Evolutionary conservation across 2,797 vertebrate genomes (phyloP).

Genomic region (Chaenodraco wilsoni): DNA sequence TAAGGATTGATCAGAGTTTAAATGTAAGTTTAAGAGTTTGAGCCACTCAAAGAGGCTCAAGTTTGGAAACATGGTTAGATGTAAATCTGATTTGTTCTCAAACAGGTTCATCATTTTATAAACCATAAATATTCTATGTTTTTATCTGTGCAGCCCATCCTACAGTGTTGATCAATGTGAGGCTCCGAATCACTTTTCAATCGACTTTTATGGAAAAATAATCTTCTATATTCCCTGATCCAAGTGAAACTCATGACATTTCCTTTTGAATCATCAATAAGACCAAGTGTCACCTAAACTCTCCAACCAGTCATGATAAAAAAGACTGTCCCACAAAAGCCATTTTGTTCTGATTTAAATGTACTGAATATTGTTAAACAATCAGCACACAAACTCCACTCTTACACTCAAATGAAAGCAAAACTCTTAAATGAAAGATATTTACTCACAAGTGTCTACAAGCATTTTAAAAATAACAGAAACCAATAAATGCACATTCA

Average conservation of each 20-base stretch:
- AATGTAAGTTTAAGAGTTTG: not conserved
- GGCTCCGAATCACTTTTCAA: slow-evolving; percentile 14
- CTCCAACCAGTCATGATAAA: not conserved
- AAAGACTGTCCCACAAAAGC: not conserved
- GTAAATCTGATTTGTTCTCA: too few species aligned
- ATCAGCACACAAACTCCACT: too few species aligned
- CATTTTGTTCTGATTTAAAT: not conserved
- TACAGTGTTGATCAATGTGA: not conserved
- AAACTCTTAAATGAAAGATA: too few species aligned
- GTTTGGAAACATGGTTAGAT: not conserved
- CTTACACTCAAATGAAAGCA: too few species aligned
- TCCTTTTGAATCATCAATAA: not conserved
- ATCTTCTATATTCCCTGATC: not conserved
- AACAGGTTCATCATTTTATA: too few species aligned
- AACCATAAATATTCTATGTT: not conserved
- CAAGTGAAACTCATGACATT: slow-evolving; percentile 1
- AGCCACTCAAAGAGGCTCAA: not conserved
- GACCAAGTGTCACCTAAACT: not conserved
- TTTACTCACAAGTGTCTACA: too few species aligned
- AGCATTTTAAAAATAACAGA: too few species aligned
- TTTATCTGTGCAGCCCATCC: not conserved
- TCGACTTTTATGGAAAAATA: slow-evolving; percentile 12
- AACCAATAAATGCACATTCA: too few species aligned
- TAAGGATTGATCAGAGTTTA: not conserved
- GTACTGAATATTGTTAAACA: too few species aligned